phyloP scores from a whole-genome alignment of 1,140 invertebrate genomes.

The Magallana angulata region DNA sequence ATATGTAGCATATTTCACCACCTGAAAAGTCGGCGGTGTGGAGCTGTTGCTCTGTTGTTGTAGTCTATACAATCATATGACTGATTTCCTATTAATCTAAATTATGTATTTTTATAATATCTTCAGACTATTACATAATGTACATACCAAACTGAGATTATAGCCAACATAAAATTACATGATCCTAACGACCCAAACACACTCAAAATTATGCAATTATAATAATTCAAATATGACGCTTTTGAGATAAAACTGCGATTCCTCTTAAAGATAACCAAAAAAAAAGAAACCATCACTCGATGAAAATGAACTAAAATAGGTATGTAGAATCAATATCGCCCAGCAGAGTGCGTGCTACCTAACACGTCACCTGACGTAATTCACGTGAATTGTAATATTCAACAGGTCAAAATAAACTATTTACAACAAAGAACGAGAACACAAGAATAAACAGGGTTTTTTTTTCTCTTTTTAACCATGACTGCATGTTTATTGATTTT shows the following conservation, averaged over 20 bases:
- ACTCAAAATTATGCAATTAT: conserved; percentile 5
- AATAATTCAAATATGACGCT: conserved; percentile 37
- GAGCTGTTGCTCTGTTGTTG: neutral
- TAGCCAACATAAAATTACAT: neutral
- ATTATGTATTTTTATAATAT: conserved; percentile 32
- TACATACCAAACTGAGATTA: neutral
- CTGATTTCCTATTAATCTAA: neutral
- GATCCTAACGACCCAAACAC: neutral
- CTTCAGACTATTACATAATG: neutral
- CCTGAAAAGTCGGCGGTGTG: neutral
- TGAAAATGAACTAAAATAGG: neutral
- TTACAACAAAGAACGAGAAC: too few species aligned
- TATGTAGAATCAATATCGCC: too few species aligned
- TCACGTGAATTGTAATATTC: too few species aligned
- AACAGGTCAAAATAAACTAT: too few species aligned
- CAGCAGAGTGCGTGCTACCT: too few species aligned
- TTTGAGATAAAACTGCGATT: neutral
- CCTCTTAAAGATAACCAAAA: neutral
- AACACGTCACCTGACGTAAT: too few species aligned
- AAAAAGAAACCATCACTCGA: neutral
- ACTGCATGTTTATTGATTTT: too few species aligned
- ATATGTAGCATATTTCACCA: neutral
- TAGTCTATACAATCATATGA: conserved; percentile 7
- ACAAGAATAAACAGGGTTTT: too few species aligned
- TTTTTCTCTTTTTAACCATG: too few species aligned